Conservation (phyloP, 2,888 invertebrate genomes). For the Hartigia nigra region DNA sequence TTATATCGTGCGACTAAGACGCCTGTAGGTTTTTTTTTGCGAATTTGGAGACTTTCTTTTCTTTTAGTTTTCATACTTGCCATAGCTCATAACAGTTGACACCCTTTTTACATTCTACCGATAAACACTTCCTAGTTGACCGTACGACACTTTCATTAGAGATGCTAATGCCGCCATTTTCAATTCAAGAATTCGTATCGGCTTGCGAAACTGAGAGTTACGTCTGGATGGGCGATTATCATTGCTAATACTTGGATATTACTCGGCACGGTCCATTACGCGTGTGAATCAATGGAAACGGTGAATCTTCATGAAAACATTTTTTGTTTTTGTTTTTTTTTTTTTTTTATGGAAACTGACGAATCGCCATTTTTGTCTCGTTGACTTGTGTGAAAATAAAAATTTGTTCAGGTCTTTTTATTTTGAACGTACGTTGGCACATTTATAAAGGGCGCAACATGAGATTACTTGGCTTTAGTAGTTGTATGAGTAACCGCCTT, state of each 20-base stretch:
- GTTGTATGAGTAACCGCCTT: constrained; percentile 10
- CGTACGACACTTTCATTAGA: neutral
- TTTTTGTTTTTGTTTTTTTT: too few species aligned
- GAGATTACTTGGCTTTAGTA: neutral
- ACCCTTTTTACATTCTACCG: neutral
- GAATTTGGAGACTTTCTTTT: neutral
- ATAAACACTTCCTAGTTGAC: neutral
- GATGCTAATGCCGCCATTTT: neutral
- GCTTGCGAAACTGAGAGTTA: neutral
- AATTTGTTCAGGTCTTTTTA: neutral
- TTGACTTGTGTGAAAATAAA: too few species aligned
- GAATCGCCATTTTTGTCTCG: neutral
- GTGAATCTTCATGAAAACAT: neutral
- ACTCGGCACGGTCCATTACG: neutral
- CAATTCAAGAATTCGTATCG: neutral
- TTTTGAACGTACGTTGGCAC: neutral
- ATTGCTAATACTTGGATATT: neutral
- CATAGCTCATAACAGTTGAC: neutral
- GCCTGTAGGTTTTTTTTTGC: neutral
- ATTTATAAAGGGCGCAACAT: neutral
- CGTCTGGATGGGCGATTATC: neutral
- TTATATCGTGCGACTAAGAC: neutral
- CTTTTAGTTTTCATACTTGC: neutral
- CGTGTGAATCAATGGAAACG: neutral
- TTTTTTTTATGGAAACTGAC: neutral